phyloP scores from a whole-genome alignment of 2,797 vertebrate species.

The Halcyon smyrnensis region DNA sequence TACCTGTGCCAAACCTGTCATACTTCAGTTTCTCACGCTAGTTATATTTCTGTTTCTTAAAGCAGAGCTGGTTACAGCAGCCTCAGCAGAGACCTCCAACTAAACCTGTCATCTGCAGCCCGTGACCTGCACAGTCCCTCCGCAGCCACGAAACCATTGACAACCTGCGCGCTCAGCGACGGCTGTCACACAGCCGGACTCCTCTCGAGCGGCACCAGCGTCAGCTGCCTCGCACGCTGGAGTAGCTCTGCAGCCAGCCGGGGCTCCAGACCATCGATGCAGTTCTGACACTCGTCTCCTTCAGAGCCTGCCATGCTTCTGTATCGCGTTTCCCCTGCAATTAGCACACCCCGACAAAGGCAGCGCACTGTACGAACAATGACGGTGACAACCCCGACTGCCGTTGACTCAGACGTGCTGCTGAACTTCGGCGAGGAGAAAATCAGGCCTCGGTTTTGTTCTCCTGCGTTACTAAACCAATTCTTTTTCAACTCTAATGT shows the following conservation, averaged over 20 bases:
- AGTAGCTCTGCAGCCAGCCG: conserved; percentile 47
- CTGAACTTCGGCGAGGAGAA: background rate
- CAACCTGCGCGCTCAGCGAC: background rate
- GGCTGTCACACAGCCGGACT: background rate
- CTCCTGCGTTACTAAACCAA: background rate
- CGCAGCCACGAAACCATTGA: background rate
- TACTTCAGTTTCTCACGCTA: background rate
- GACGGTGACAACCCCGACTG: background rate
- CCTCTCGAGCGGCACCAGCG: background rate
- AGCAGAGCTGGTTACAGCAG: background rate
- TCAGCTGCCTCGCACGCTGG: conserved; percentile 1
- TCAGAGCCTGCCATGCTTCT: background rate
- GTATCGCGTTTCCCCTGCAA: background rate
- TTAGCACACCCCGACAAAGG: background rate
- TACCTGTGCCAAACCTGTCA: background rate
- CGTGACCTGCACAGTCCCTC: background rate
- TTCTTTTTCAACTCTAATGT: background rate
- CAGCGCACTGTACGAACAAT: background rate
- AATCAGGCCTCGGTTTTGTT: background rate
- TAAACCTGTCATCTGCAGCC: background rate
- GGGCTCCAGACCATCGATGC: background rate
- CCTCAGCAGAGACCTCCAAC: background rate
- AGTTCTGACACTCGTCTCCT: background rate
- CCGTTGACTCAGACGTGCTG: background rate
- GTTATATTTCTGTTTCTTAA: background rate